Base-by-base conservation (phyloP, 2,797 vertebrate species). In the Propithecus perrieri region DNA sequence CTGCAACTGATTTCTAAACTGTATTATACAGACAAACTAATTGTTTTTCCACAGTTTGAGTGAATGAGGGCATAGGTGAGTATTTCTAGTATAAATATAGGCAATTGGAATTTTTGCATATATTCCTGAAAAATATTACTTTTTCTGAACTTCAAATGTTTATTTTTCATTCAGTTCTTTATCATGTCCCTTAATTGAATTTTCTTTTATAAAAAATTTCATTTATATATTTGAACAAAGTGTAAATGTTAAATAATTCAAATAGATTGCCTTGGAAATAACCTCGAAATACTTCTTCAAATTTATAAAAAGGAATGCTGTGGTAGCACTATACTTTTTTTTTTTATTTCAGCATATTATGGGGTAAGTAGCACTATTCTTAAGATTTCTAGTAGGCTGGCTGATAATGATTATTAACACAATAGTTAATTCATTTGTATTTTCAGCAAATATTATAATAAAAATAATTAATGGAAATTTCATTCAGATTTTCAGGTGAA, bases 191-290 rank as follows among this genome's bases (percentile, higher is more conserved):
- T 84, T 97, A 93, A 94, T 84, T 96, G 15, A 96, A 96, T 96
- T 97, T 96, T 92, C 17, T 85, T 88, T 50, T 89, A 95, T 92
- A 78, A 59, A 97, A 96, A 48, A 91, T 93, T 89, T 22, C 83
- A 91, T 35, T 97, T 86, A 91, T 72, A 92, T 92, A 88, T 96
- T 59, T 96, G 48, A 95, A 72, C 74, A 92, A 93, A 83, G 7
- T 57, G 57, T 80, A 86, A 80, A 71, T 63, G 20, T 72, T 88
- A 90, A 97, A 83, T 91, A 91, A 94, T 22, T 90, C 81, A 95
- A 95, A 78, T 75, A 78, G 61, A 69, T 55, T 96, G 41, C 11
- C 17, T 89, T 97, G 35, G 57, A 96, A 96, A 97, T 87, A 95
- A 96, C 53, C 74, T 86, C 86, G 13, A 90, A 89, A 81, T 28